phyloP scores from a whole-genome alignment of 2,888 invertebrate species.

The Cryptus viduatorius region DNA sequence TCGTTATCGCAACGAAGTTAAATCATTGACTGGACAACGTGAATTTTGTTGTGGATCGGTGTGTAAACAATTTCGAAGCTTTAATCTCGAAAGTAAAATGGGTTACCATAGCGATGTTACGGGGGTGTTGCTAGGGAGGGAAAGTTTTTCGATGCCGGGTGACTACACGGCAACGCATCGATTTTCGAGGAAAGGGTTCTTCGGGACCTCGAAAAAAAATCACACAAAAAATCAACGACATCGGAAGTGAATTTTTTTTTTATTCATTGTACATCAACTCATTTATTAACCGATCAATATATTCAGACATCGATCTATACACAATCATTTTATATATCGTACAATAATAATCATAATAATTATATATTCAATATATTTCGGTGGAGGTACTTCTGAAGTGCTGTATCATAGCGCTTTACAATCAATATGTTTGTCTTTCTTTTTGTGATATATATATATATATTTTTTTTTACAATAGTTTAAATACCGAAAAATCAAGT shows the following conservation, averaged over 20 bases:
- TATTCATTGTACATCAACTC: constrained; percentile 56
- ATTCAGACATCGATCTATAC: constrained; percentile 62
- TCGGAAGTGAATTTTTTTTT: constrained; percentile 27
- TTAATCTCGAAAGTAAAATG: constrained; percentile 39
- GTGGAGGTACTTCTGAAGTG: constrained; percentile 38
- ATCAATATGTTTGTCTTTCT: constrained; percentile 33
- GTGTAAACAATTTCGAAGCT: constrained; percentile 41
- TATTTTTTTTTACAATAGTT: constrained; percentile 2
- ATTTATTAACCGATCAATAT: constrained; percentile 35
- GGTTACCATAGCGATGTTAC: constrained; percentile 62
- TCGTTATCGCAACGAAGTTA: constrained; percentile 28
- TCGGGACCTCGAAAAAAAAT: background rate
- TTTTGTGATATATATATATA: background rate
- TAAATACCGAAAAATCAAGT: background rate
- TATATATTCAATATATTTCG: constrained; percentile 29
- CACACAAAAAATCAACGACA: constrained; percentile 1
- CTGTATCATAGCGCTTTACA: constrained; percentile 34
- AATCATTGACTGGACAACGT: constrained; percentile 5
- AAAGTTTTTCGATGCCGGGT: background rate
- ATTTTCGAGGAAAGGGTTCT: constrained; percentile 6
- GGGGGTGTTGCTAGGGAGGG: constrained; percentile 47
- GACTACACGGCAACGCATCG: constrained; percentile 11
- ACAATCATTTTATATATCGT: constrained; percentile 45
- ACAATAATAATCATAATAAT: constrained; percentile 25
- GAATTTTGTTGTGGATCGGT: constrained; percentile 4